Conservation (phyloP, 2,113 vertebrate species). For the Meriones unguiculatus region DNA sequence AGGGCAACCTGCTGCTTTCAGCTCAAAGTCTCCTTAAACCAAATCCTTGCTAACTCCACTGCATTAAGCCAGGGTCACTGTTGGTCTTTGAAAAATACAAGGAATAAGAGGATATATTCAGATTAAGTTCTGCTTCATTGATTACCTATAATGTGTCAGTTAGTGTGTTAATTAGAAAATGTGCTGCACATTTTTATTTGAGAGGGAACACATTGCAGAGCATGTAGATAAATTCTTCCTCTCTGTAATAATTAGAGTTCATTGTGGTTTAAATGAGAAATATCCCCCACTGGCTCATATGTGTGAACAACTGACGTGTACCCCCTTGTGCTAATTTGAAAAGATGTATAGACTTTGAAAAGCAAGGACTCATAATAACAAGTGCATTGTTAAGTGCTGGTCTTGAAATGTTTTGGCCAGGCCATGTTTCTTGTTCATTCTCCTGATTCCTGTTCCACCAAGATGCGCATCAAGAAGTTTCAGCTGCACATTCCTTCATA, state of each 20-base stretch:
- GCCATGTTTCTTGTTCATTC: background rate
- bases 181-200: background rate
- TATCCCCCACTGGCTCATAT: background rate
- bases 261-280: background rate
- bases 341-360: background rate
- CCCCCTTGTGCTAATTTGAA: background rate
- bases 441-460: background rate
- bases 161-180: constrained; percentile 25
- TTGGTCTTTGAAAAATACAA: background rate
- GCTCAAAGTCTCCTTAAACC: background rate
- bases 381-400: background rate
- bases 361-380: background rate
- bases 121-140: background rate
- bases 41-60: background rate
- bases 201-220: too few species aligned
- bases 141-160: background rate
- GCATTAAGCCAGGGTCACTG: background rate
- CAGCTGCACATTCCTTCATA: background rate
- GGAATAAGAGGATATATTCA: background rate
- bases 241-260: background rate
- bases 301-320: background rate
- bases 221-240: background rate
- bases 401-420: background rate
- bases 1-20: background rate
- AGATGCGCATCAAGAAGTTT: background rate